Conservation (phyloP, 2,888 invertebrate genomes). For the Drosophila eohydei region DNA sequence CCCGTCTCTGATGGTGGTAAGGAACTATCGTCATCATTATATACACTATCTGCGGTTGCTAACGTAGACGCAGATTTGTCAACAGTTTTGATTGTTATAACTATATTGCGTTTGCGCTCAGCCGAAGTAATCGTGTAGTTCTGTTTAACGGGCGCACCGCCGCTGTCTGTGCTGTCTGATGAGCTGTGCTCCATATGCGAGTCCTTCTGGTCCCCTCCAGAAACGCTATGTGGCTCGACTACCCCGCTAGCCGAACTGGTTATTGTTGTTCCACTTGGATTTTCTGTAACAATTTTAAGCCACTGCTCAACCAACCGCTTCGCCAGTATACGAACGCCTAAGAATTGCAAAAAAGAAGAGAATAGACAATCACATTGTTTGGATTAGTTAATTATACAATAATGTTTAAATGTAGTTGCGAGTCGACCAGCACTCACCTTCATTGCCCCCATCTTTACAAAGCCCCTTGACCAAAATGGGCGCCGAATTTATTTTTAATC, state of each 20-base stretch:
- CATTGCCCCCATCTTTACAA: constrained; percentile 92
- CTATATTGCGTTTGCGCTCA: constrained; percentile 77
- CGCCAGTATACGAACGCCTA: constrained; percentile 92
- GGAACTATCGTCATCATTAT: constrained; percentile 72
- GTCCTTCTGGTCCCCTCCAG: constrained; percentile 31
- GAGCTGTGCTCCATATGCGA: constrained; percentile 61
- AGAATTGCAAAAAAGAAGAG: constrained; percentile 73
- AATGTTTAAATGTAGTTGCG: neutral
- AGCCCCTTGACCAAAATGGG: constrained; percentile 96
- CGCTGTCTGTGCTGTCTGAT: constrained; percentile 83
- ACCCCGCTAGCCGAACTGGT: constrained; percentile 19
- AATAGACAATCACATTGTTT: neutral
- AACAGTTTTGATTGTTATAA: constrained; percentile 86
- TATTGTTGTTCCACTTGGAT: constrained; percentile 84
- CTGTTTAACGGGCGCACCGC: constrained; percentile 63
- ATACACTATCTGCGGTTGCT: constrained; percentile 36
- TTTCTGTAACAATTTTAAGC: constrained; percentile 94
- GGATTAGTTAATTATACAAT: neutral
- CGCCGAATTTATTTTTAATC: constrained; percentile 95
- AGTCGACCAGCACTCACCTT: constrained; percentile 87
- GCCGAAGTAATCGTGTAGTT: constrained; percentile 79
- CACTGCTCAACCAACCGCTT: constrained; percentile 94
- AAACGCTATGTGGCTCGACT: constrained; percentile 13
- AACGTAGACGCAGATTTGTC: constrained; percentile 62
- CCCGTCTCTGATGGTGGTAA: constrained; percentile 52